Evolutionary conservation across 2,113 vertebrate genomes (phyloP).

Genomic region (Notechis scutatus): DNA sequence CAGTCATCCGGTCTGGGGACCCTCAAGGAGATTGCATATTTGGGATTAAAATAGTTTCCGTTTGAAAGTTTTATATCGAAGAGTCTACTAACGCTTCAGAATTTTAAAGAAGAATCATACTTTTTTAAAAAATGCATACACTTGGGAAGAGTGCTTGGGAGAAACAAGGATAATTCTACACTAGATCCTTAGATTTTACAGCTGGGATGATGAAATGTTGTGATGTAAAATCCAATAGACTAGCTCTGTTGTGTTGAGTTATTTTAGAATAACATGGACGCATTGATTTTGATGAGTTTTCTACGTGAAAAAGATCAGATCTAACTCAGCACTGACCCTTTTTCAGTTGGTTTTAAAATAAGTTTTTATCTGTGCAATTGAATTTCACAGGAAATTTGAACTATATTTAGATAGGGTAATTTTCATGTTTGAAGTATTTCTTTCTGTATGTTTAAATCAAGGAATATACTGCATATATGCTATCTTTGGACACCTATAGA

Average conservation of each 20-base stretch:
- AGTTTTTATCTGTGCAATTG: background rate
- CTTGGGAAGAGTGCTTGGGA: background rate
- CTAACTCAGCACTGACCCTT: too few species aligned
- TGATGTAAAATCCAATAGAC: background rate
- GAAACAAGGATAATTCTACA: background rate
- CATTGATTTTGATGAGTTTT: background rate
- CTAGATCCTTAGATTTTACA: background rate
- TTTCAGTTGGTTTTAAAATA: background rate
- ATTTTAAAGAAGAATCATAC: background rate
- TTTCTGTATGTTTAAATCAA: background rate
- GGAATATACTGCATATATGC: background rate
- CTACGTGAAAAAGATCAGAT: background rate
- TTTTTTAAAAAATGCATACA: background rate
- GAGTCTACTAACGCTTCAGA: background rate
- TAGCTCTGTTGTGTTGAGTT: background rate
- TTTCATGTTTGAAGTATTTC: background rate
- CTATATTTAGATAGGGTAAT: background rate
- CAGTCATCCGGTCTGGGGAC: fast-evolving
- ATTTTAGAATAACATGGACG: background rate
- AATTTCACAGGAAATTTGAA: background rate
- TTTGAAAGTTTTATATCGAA: background rate
- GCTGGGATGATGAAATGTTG: background rate
- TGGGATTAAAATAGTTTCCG: fast-evolving
- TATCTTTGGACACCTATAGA: background rate
- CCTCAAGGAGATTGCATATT: background rate